These are phyloP conservation scores for Phrixothrix hirtus DNA, from an alignment of 2,888 invertebrate species.

Conservation along the genomic window DNA sequence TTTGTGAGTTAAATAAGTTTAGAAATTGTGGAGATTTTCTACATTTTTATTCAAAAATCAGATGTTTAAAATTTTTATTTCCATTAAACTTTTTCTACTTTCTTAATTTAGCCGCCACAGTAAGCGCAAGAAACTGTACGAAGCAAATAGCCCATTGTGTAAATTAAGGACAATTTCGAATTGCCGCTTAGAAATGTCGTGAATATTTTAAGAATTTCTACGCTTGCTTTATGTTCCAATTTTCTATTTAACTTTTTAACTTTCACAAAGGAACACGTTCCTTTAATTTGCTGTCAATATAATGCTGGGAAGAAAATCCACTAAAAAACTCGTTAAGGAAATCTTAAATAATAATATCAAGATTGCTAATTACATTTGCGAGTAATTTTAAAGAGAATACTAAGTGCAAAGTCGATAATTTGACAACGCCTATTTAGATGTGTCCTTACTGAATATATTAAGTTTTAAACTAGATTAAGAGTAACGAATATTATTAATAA, in stretches of 20 bases:
- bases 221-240: constrained; percentile 9
- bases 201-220: constrained; percentile 12
- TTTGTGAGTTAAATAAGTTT: constrained; percentile 4
- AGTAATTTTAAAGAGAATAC: no score
- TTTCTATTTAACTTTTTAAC: constrained; percentile 12
- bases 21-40: constrained; percentile 15
- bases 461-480: no score
- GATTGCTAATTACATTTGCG: no score
- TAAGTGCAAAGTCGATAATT: constrained; percentile 6
- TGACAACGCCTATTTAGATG: constrained; percentile 15
- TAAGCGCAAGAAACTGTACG: constrained; percentile 8
- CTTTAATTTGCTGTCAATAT: constrained; percentile 4
- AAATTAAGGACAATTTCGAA: constrained; percentile 24
- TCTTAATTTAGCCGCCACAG: constrained; percentile 13
- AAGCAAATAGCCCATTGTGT: constrained; percentile 23
- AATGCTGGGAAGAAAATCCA: background rate
- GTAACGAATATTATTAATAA: no score
- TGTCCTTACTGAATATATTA: background rate
- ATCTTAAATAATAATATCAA: no score
- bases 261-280: constrained; percentile 11
- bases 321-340: no score
- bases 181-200: constrained; percentile 14
- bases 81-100: constrained; percentile 17
- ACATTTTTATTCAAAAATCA: constrained; percentile 9
- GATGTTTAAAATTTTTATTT: constrained; percentile 7